A percentile compares a stretch with the other conserved stretches of the same genome.
These are phyloP conservation scores for Promerops cafer DNA, from an alignment of 2,113 vertebrate species.

Conservation along the genomic window DNA sequence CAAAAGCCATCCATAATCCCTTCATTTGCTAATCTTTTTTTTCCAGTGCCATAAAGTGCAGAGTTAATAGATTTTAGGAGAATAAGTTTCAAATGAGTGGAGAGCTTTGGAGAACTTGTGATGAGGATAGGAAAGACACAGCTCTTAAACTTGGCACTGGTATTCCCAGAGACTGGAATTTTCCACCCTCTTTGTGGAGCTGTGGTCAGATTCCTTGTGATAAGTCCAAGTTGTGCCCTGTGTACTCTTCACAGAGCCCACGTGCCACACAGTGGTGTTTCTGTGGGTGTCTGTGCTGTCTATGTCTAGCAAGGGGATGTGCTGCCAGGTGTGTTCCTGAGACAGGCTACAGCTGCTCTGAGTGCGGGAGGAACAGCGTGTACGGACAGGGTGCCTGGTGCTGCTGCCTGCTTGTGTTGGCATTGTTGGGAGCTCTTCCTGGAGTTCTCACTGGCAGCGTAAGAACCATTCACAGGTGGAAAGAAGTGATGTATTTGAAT, in stretches of 20 bases:
- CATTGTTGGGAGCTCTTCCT: not conserved
- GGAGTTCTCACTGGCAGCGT: not conserved
- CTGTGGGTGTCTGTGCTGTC: not conserved
- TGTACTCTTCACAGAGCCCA: not conserved
- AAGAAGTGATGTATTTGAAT: not conserved
- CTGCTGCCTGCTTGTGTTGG: not conserved
- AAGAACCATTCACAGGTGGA: not conserved
- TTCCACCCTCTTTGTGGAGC: not conserved
- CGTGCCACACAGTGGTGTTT: fast-evolving
- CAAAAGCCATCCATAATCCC: not conserved
- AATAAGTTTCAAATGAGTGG: not conserved
- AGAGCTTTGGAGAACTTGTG: not conserved
- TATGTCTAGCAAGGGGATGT: not conserved
- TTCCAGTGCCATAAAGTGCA: not conserved
- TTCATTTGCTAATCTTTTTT: not conserved
- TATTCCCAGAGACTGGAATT: not conserved
- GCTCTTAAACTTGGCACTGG: not conserved
- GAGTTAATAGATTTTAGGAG: not conserved
- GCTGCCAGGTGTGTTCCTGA: not conserved
- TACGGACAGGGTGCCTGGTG: not conserved
- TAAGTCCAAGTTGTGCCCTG: not conserved
- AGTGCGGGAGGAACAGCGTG: fast-evolving
- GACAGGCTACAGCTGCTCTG: fast-evolving
- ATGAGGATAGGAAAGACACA: not conserved
- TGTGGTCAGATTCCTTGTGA: not conserved